Percentiles rank a stretch among this genome's conserved stretches.
Conservation (phyloP, 1,140 invertebrate species). For the Aphidius ervi region DNA sequence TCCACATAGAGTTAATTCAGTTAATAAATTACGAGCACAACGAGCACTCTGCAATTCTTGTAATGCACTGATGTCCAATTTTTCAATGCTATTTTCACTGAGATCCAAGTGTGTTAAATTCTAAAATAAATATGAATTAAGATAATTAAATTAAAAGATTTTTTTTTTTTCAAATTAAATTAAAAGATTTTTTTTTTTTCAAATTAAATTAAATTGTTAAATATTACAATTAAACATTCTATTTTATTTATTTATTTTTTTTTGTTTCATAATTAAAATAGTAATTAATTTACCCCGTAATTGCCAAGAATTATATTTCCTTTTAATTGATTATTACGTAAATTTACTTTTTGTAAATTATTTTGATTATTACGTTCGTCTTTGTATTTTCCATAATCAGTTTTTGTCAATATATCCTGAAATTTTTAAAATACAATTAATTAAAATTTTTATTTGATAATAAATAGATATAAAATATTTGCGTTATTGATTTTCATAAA, state of each 20-base stretch:
- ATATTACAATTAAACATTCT: not conserved
- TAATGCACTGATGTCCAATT: slow-evolving; percentile 67
- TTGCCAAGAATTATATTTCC: slow-evolving; percentile 79
- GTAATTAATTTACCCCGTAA: slow-evolving; percentile 65
- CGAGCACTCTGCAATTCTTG: slow-evolving; percentile 66
- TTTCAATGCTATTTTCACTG: slow-evolving; percentile 74
- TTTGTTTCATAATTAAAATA: not conserved
- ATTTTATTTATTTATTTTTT: no score
- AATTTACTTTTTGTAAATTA: slow-evolving; percentile 66
- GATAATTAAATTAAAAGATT: slow-evolving; percentile 10
- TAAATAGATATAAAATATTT: no score
- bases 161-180: slow-evolving; percentile 9
- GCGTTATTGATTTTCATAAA: no score
- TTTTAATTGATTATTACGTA: slow-evolving; percentile 71
- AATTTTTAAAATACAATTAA: slow-evolving; percentile 13
- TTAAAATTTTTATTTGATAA: no score
- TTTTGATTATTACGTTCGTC: slow-evolving; percentile 48
- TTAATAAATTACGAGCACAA: slow-evolving; percentile 67
- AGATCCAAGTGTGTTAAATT: slow-evolving; percentile 70
- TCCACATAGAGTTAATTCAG: slow-evolving; percentile 66
- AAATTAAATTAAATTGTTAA: no score
- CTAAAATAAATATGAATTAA: slow-evolving; percentile 46
- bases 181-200: not conserved
- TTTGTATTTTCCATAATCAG: slow-evolving; percentile 39
- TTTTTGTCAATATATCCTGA: slow-evolving; percentile 45